Base-by-base conservation (phyloP, 2,888 invertebrate species). In the Latrodectus hesperus region DNA sequence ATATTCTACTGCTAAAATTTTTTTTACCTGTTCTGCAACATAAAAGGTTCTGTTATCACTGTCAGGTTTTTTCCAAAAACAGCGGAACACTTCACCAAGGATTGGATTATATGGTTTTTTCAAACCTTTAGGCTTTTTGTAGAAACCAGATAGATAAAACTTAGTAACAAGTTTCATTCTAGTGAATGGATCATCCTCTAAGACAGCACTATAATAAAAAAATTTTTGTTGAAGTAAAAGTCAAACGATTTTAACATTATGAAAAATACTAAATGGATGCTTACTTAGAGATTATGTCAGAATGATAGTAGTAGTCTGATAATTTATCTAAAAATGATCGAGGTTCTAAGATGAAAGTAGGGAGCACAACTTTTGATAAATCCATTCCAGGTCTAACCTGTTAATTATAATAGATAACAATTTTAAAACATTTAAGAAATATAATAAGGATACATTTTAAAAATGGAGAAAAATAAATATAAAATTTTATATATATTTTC, bases 41-140 rank as follows among this genome's bases (percentile, higher is more conserved):
- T 98, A 98, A 91, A 96, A 98, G 0, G 98, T 98, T 89, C 96
- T 95, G 22, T 96, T 96, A 76, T 96, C 95, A 80, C 95, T 95
- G 52, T 92, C 91, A 0, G 94, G 93, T 92, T 98, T 97, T 90
- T 95, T 94, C 98, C 98, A 98, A 92, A 95, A 97, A 91, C 98
- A 98, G 0, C 98, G 94, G 93, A 97, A 98, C 0, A 95, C 95
- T 93, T 98, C 98, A 0, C 98, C 98, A 74, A 98, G 94, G 79
- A 98, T 96, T 0, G 98, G 98, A 93, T 98, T 98, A 92, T 98
- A 98, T 0, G 98, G 98, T 92, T 98, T 98, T 92, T 98, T 98
- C 73, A 98, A 93, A 6, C 98, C 98, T 92, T 96, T 97, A 0
- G 98, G 98, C 92, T 98, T 98, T 91, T 97, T 96, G 92, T 98